Conservation (phyloP, 30 jellyfish, hydroid and myxozoan species). For the Hydractinia echinata region DNA sequence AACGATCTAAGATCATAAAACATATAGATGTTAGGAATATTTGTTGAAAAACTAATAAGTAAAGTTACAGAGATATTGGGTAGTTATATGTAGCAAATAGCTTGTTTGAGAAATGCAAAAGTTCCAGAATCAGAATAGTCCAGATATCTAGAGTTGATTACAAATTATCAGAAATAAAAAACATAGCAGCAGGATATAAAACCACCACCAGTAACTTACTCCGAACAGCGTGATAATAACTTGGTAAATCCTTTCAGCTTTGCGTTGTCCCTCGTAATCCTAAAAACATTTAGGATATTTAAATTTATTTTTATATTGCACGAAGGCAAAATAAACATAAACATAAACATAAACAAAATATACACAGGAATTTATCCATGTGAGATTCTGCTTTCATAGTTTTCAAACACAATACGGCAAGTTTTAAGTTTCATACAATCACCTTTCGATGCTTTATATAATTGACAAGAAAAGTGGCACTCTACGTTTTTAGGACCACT, state of each 20-base stretch:
- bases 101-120: too few species aligned
- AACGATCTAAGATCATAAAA: conserved; percentile 53
- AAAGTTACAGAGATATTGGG: too few species aligned
- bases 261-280: conserved; percentile 96
- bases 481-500: too few species aligned
- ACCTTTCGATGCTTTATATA: too few species aligned
- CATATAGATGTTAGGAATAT: background rate
- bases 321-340: too few species aligned
- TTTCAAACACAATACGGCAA: background rate
- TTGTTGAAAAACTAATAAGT: background rate
- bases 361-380: background rate
- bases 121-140: background rate
- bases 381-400: background rate
- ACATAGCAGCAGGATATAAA: background rate
- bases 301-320: too few species aligned
- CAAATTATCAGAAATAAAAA: too few species aligned
- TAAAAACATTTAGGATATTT: background rate
- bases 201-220: conserved; percentile 37
- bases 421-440: background rate
- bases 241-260: conserved; percentile 84
- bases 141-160: too few species aligned
- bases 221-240: conserved; percentile 80
- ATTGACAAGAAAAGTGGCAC: too few species aligned
- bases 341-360: too few species aligned
- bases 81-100: too few species aligned